Base-by-base conservation (phyloP, 2,888 invertebrate genomes). In the Rhaphigaster nebulosa region DNA sequence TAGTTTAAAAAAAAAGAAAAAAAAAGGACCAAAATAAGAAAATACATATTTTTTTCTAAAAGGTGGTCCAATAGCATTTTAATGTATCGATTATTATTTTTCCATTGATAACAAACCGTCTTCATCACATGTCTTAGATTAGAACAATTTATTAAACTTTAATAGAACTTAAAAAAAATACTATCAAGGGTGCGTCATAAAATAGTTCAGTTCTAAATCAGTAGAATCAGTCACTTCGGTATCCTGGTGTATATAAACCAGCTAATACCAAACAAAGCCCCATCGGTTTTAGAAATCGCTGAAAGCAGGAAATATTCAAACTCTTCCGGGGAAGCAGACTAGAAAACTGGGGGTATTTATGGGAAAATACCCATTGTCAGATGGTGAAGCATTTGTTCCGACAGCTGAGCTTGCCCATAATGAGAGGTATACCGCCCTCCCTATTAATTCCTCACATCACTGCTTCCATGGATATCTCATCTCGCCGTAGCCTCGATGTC, bases 391-490 rank as follows among this genome's bases (percentile, higher is more conserved):
- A 76, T 76, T 20, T 26, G 70, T 38, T 38, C 34, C 20, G 70
- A 76, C 70, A 76, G 34, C 1, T 38, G 38, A 38, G 34, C 38
- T 0, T 0, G 12, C 1, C 18, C 34, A 34, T 76, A 76, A 76
- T 76, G 38, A 34, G 70, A 38, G 38, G 5, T 34, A 20, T 20
- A 38, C 34, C 29, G 13, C 34, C 15, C 4, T 18, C 15, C 26
- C 34, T 76, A 76, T 76, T 76, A 76, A 76, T 76, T 76, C 38
- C 70, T 76, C 70, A 76, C 70, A 76, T 38, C 70, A 12, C 70
- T 76, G 70, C 34, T 8, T 38, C 70, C 34, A 38, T 38, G 65
- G 34, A 76, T 76, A 76, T 76, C 70, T 76, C 70, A 76, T 76
- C 38, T 38, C 65, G 38, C 6, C 29, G 26, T 29, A 15, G 15